Conservation (phyloP, 2,113 vertebrate species). For the Ptilorrhoa leucosticta region DNA sequence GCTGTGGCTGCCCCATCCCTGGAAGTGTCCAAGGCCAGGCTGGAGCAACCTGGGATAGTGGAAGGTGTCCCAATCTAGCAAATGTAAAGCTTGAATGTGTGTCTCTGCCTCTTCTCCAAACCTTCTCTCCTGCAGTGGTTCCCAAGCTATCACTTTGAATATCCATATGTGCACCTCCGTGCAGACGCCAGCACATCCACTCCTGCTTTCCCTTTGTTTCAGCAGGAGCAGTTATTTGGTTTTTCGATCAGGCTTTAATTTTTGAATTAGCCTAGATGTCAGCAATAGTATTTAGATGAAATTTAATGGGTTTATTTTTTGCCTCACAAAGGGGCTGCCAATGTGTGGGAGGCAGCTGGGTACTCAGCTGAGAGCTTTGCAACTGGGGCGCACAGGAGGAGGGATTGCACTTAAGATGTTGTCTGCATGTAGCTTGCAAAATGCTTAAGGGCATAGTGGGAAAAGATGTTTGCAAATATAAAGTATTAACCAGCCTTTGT, state of each 20-base stretch:
- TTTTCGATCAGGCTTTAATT: neutral
- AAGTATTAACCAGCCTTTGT: slow-evolving; percentile 2
- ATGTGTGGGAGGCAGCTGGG: rapidly evolving
- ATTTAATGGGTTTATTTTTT: neutral
- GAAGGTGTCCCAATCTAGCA: neutral
- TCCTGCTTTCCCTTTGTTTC: neutral
- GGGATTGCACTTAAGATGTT: neutral
- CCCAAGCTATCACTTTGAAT: neutral
- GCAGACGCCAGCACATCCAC: neutral
- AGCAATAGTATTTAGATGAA: neutral
- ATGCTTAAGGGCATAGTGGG: neutral
- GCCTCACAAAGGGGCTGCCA: rapidly evolving
- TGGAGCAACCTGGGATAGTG: neutral
- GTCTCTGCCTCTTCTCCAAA: neutral
- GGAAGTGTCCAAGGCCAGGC: neutral
- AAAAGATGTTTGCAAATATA: neutral
- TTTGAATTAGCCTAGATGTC: neutral
- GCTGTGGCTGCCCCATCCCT: neutral
- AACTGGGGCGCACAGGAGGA: neutral
- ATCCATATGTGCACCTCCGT: rapidly evolving
- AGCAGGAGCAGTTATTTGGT: neutral
- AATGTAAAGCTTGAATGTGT: too few species aligned
- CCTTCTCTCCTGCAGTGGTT: rapidly evolving
- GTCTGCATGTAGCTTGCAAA: neutral
- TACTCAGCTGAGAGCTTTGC: neutral